These are phyloP conservation scores for Phenganax subtilis DNA, from an alignment of 92 coral and sea anemone genomes.

Conservation along the genomic window DNA sequence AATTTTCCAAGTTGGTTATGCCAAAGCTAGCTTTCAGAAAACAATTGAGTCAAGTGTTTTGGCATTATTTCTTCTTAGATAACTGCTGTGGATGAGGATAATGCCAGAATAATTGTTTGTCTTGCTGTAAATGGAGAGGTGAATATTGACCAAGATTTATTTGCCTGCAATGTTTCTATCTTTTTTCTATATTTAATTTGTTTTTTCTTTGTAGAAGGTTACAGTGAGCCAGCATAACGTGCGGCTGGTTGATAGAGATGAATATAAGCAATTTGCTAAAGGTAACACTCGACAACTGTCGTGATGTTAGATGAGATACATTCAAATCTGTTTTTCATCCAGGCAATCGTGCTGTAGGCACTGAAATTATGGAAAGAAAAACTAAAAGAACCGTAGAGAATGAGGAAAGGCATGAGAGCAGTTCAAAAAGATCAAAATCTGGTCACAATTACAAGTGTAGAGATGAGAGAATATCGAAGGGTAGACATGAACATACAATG, in stretches of 20 bases:
- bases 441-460: constrained; percentile 35
- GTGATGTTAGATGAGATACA: background rate
- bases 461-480: constrained; percentile 29
- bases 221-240: constrained; percentile 86
- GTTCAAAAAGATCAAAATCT: constrained; percentile 30
- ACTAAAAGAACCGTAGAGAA: constrained; percentile 52
- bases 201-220: constrained; percentile 54
- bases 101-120: constrained; percentile 66
- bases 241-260: constrained; percentile 63
- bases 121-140: constrained; percentile 81
- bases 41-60: too few species aligned
- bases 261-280: constrained; percentile 62
- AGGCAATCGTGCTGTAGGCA: background rate
- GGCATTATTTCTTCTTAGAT: constrained; percentile 50
- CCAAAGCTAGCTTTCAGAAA: too few species aligned
- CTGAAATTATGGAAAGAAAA: constrained; percentile 37
- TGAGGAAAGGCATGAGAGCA: constrained; percentile 24
- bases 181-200: background rate
- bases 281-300: constrained; percentile 33
- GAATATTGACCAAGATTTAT: background rate
- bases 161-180: background rate
- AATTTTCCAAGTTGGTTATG: too few species aligned
- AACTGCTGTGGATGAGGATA: constrained; percentile 83
- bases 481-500: constrained; percentile 22
- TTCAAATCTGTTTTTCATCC: background rate